A percentile compares a stretch with the other conserved stretches of the same genome.
Conservation (phyloP, 92 coral and sea anemone genomes). For the Metridium senile region DNA sequence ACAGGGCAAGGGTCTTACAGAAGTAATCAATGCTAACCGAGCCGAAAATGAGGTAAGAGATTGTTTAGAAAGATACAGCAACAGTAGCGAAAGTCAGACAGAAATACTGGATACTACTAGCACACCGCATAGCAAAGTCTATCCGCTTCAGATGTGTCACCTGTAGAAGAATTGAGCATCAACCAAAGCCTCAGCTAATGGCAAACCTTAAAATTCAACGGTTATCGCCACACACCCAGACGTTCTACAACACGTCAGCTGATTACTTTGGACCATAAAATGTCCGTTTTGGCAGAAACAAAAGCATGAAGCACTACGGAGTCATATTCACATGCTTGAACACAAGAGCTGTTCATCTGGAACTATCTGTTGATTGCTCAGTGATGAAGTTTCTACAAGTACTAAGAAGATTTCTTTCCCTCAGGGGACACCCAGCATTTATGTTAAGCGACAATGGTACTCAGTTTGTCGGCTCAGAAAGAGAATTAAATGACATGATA, state of each 20-base stretch:
- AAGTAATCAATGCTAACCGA: too few species aligned
- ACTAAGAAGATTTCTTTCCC: constrained; percentile 53
- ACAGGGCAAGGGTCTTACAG: too few species aligned
- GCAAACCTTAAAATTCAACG: constrained; percentile 36
- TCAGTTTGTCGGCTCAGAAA: constrained; percentile 66
- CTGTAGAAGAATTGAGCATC: constrained; percentile 40
- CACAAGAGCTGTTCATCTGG: constrained; percentile 66
- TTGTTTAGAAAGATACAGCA: too few species aligned
- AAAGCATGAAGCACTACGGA: constrained; percentile 54
- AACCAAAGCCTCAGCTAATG: constrained; percentile 47
- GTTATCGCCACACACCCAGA: constrained; percentile 54
- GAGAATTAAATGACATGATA: constrained; percentile 49
- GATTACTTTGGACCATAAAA: constrained; percentile 69
- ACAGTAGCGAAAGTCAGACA: constrained; percentile 50
- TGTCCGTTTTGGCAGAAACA: constrained; percentile 54
- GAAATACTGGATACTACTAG: constrained; percentile 60
- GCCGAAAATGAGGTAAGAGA: too few species aligned
- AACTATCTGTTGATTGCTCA: constrained; percentile 53
- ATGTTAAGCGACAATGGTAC: constrained; percentile 61
- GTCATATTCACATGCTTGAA: constrained; percentile 58
- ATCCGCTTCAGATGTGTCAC: constrained; percentile 37
- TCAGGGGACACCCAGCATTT: constrained; percentile 53
- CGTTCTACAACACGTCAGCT: constrained; percentile 53
- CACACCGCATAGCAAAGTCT: constrained; percentile 47
- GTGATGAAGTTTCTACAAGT: constrained; percentile 63